These are phyloP conservation scores for Pluvialis apricaria DNA, from an alignment of 2,113 vertebrate genomes.

Conservation along the genomic window DNA sequence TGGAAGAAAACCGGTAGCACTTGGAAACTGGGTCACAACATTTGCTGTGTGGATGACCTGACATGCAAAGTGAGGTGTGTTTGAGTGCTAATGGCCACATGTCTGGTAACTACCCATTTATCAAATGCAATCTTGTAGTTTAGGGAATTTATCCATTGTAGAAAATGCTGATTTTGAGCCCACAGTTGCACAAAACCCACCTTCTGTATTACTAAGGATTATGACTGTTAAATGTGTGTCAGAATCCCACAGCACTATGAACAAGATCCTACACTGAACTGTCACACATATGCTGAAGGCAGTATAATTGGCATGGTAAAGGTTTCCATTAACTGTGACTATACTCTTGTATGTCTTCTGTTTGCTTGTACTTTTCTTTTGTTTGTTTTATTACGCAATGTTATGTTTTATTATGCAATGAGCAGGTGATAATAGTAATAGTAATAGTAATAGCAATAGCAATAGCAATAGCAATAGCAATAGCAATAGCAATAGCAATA, in stretches of 20 bases:
- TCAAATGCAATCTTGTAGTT: background rate
- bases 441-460: background rate
- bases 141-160: background rate
- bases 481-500: too few relatives aligned
- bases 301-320: background rate
- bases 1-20: background rate
- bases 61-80: background rate
- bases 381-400: background rate
- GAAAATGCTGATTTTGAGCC: background rate
- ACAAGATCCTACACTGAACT: background rate
- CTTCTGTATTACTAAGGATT: background rate
- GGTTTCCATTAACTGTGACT: background rate
- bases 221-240: background rate
- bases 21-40: background rate
- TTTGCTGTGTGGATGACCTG: background rate
- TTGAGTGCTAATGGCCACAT: background rate
- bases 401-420: background rate
- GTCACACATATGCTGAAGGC: background rate
- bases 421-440: background rate
- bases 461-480: background rate
- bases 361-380: background rate
- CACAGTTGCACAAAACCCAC: background rate
- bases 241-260: background rate
- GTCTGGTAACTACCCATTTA: background rate
- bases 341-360: background rate